A percentile compares a stretch with the other conserved stretches of the same genome.
Evolutionary conservation across 35 echinoderm and acorn worm species (phyloP).

Genomic region (Chiridota heheva): DNA sequence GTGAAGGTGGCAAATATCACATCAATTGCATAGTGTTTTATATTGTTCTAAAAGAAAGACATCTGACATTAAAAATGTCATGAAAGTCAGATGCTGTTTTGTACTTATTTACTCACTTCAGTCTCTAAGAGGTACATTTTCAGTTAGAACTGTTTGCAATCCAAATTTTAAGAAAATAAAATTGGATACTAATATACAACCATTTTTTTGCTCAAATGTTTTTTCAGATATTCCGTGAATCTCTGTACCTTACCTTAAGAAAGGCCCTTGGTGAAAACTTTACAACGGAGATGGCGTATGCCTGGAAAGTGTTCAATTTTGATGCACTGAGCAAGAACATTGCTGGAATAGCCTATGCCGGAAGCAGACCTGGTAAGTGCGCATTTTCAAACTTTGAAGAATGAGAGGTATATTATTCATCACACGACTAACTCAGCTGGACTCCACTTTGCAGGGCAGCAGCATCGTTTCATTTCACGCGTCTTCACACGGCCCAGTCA

Average conservation of each 20-base stretch:
- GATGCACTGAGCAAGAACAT: slow-evolving; percentile 70
- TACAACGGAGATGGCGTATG: slow-evolving; percentile 69
- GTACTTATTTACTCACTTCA: background rate
- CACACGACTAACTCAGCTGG: no score
- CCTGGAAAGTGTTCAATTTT: slow-evolving; percentile 89
- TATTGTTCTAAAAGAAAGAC: no score
- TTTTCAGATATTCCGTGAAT: slow-evolving; percentile 79
- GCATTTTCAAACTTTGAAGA: background rate
- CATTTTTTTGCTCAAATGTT: background rate
- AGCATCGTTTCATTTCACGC: no score
- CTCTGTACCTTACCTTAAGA: slow-evolving; percentile 76
- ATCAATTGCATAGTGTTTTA: no score
- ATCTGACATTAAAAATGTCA: background rate
- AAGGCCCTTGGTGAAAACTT: slow-evolving; percentile 72
- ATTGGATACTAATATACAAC: background rate
- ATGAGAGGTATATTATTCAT: background rate
- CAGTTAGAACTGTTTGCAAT: background rate
- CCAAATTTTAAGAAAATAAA: background rate
- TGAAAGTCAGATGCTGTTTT: background rate
- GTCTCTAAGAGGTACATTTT: background rate
- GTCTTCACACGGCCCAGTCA: no score
- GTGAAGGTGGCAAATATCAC: no score
- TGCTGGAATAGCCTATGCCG: slow-evolving; percentile 37
- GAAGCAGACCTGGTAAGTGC: slow-evolving; percentile 87
- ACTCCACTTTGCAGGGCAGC: no score